These are phyloP conservation scores for Luperina nickerlii DNA, from an alignment of 2,888 invertebrate genomes.

Conservation along the genomic window DNA sequence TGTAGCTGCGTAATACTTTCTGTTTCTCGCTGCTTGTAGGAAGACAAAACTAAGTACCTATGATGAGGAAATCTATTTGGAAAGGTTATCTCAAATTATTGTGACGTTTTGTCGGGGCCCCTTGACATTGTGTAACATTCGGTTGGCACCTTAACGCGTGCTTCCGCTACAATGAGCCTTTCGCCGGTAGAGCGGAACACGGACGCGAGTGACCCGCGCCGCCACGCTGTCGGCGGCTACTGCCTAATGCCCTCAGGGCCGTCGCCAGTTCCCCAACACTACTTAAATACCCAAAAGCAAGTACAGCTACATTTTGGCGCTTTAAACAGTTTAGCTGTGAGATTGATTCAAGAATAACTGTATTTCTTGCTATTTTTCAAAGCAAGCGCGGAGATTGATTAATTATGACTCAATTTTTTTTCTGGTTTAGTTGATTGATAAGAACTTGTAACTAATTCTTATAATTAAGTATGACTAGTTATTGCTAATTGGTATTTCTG, in stretches of 20 bases:
- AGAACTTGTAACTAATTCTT: slow-evolving; percentile 7
- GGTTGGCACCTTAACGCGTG: slow-evolving; percentile 56
- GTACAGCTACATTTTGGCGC: slow-evolving; percentile 3
- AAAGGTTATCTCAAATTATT: slow-evolving; percentile 15
- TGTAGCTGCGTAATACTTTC: slow-evolving; percentile 42
- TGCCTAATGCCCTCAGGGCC: background rate
- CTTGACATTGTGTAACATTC: slow-evolving; percentile 42
- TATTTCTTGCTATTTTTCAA: slow-evolving; percentile 24
- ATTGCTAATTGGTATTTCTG: background rate
- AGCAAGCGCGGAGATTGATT: slow-evolving; percentile 27
- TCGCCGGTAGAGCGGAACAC: slow-evolving; percentile 48
- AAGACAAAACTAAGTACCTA: slow-evolving; percentile 7
- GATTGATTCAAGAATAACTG: slow-evolving; percentile 36
- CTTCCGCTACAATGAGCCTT: slow-evolving; percentile 56
- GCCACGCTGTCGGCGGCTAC: background rate
- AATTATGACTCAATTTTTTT: slow-evolving; percentile 33
- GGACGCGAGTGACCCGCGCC: slow-evolving; percentile 12
- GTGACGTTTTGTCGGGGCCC: slow-evolving; percentile 24
- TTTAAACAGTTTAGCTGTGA: slow-evolving; percentile 5
- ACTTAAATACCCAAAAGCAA: background rate
- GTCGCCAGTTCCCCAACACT: background rate
- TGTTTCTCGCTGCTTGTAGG: slow-evolving; percentile 6
- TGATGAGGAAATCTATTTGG: slow-evolving; percentile 8
- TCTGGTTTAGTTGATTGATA: slow-evolving; percentile 24
- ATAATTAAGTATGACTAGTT: background rate